These are phyloP conservation scores for Mesitornis unicolor DNA, from an alignment of 2,113 vertebrate species.

Conservation along the genomic window DNA sequence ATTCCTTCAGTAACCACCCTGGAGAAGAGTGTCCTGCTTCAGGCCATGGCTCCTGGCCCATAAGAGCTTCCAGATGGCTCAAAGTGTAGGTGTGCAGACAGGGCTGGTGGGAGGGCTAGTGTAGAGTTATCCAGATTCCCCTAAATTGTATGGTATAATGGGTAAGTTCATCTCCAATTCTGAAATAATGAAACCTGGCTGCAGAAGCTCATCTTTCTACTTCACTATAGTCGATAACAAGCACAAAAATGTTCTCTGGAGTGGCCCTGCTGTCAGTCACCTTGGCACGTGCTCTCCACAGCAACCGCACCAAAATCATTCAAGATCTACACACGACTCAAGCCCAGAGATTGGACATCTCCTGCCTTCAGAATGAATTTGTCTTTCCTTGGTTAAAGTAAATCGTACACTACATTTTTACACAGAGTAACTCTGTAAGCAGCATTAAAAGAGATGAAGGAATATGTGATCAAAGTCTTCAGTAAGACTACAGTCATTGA, in stretches of 20 bases:
- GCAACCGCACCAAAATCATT: neutral
- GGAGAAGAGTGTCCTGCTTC: neutral
- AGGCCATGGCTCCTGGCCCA: neutral
- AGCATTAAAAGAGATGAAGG: neutral
- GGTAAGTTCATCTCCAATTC: neutral
- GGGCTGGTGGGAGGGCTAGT: neutral
- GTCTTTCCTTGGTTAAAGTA: neutral
- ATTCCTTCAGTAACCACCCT: neutral
- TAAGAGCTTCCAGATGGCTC: neutral
- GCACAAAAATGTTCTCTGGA: neutral
- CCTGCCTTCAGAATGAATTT: neutral
- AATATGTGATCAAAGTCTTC: constrained; percentile 7
- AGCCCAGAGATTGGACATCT: neutral
- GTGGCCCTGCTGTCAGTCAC: neutral
- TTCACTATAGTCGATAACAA: neutral
- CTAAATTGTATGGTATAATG: too few species aligned
- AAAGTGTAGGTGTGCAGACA: neutral
- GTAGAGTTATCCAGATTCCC: neutral
- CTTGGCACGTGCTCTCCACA: neutral
- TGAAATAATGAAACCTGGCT: neutral
- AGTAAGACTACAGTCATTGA: neutral
- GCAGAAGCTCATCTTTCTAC: neutral
- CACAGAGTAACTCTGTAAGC: neutral
- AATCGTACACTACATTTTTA: neutral
- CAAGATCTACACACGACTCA: neutral